Percentiles rank a stretch among this genome's conserved stretches.
Conservation (phyloP, 2,113 vertebrate genomes). For the Arizona elegans region DNA sequence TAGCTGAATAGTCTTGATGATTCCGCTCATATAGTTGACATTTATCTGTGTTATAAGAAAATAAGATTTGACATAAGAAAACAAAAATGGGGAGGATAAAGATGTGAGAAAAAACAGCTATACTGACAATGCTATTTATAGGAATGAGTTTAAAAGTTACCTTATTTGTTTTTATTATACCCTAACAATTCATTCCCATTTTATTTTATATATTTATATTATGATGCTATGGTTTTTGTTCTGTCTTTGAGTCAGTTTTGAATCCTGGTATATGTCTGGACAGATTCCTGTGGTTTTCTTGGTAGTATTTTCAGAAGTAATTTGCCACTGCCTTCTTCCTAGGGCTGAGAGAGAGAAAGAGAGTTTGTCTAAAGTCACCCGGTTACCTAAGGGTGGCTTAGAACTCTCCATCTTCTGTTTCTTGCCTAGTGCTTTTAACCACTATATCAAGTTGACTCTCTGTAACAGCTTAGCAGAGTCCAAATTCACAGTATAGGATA, state of each 20-base stretch:
- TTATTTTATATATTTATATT: neutral
- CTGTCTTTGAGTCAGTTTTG: neutral
- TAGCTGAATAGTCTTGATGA: neutral
- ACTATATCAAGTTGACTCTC: neutral
- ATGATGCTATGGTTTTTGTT: neutral
- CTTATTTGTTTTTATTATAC: neutral
- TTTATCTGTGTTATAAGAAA: neutral
- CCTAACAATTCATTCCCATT: neutral
- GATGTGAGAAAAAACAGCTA: neutral
- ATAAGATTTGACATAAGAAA: neutral
- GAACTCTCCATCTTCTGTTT: neutral
- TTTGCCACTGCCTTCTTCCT: neutral
- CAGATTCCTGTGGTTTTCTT: neutral
- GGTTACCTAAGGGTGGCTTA: neutral
- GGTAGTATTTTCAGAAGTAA: neutral
- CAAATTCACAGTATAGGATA: neutral
- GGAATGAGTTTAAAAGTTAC: neutral
- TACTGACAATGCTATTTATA: neutral
- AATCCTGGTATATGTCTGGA: neutral
- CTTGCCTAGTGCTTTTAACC: neutral
- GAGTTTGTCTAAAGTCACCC: neutral
- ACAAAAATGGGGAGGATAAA: neutral
- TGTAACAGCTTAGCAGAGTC: neutral
- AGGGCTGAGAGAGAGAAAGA: neutral
- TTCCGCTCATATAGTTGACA: neutral